These are phyloP conservation scores for Chalcis sispes DNA, from an alignment of 2,888 invertebrate genomes.

Conservation along the genomic window DNA sequence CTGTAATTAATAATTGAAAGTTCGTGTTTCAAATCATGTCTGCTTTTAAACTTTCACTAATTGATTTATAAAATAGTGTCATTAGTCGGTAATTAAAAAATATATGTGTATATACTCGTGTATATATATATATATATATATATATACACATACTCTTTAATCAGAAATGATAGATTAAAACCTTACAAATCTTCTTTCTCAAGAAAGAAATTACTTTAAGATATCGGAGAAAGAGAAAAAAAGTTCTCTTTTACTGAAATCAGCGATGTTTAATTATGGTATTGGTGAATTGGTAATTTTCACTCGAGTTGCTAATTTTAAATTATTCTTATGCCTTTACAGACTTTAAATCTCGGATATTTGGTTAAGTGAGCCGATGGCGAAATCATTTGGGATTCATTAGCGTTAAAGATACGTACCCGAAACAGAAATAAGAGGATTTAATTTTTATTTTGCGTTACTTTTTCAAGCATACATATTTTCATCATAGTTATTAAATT, in stretches of 20 bases:
- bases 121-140: too few species aligned
- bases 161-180: too few species aligned
- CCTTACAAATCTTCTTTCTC: too few species aligned
- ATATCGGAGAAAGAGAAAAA: not conserved
- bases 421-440: constrained; percentile 49
- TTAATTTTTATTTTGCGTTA: constrained; percentile 19
- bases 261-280: constrained; percentile 36
- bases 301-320: constrained; percentile 39
- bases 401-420: constrained; percentile 37
- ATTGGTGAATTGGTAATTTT: constrained; percentile 44
- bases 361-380: not conserved
- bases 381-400: constrained; percentile 28
- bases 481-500: not conserved
- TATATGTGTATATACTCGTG: too few species aligned
- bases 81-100: too few species aligned
- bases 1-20: too few species aligned
- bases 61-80: too few species aligned
- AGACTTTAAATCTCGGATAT: constrained; percentile 31
- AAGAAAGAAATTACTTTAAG: not conserved
- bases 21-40: too few species aligned
- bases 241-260: constrained; percentile 34
- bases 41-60: too few species aligned
- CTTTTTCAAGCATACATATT: not conserved
- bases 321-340: constrained; percentile 44
- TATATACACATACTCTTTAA: too few species aligned